Evolutionary conservation across 2,797 vertebrate genomes (phyloP).

Genomic region (Anisognathus igniventris): DNA sequence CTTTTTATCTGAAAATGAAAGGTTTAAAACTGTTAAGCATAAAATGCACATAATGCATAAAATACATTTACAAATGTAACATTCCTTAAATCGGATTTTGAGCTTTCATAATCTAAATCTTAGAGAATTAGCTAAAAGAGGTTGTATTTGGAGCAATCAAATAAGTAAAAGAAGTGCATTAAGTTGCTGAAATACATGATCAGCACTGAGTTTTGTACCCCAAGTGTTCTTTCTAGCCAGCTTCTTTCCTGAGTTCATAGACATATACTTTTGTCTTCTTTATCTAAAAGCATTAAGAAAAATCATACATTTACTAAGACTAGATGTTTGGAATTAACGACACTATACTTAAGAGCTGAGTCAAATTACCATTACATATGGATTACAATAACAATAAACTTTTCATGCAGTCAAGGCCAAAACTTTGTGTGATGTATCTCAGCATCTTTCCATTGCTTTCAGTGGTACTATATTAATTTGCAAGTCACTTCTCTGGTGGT

Average conservation of each 20-base stretch:
- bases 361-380: background rate
- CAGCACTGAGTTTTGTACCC: background rate
- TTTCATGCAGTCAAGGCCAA: background rate
- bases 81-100: constrained; percentile 9
- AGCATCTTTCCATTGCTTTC: background rate
- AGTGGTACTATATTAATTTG: background rate
- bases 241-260: background rate
- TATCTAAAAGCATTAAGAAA: background rate
- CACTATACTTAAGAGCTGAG: background rate
- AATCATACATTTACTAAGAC: background rate
- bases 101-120: background rate
- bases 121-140: background rate
- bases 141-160: background rate
- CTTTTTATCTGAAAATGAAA: constrained; percentile 22
- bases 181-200: background rate
- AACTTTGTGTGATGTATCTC: background rate
- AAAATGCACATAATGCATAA: background rate
- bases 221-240: background rate
- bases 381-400: background rate
- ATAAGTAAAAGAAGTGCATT: background rate
- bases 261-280: background rate
- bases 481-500: background rate
- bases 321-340: background rate
- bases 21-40: constrained; percentile 4
- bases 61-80: background rate